A percentile compares a stretch with the other conserved stretches of the same genome.
Evolutionary conservation across 2,888 invertebrate species (phyloP).

Genomic region (Euplexia lucipara): DNA sequence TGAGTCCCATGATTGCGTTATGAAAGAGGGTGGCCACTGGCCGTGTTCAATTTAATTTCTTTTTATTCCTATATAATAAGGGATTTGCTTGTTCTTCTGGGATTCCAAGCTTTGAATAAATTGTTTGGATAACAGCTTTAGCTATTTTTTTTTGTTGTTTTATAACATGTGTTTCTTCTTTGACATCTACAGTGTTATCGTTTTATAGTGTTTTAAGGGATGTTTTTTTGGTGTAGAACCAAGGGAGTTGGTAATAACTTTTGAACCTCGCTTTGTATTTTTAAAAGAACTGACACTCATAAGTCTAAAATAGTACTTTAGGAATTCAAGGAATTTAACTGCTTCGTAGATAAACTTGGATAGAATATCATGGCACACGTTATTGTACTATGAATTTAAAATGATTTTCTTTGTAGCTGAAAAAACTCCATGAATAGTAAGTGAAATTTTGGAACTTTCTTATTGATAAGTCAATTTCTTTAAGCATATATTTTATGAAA

Average conservation of each 20-base stretch:
- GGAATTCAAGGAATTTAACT: no score
- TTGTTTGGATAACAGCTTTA: constrained; percentile 28
- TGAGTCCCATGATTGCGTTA: constrained; percentile 62
- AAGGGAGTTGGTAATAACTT: no score
- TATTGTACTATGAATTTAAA: no score
- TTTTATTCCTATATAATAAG: constrained; percentile 55
- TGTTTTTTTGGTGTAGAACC: no score
- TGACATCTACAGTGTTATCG: not conserved
- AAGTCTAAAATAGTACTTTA: no score
- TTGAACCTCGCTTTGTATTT: no score
- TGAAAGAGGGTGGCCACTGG: constrained; percentile 61
- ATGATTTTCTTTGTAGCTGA: not conserved
- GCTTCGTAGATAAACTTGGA: no score
- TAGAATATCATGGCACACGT: no score
- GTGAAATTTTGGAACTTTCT: no score
- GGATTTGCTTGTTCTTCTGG: constrained; percentile 51
- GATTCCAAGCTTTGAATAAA: constrained; percentile 46
- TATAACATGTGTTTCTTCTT: not conserved
- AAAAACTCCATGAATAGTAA: not conserved
- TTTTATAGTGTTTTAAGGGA: not conserved
- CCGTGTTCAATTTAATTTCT: constrained; percentile 62
- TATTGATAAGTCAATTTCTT: no score
- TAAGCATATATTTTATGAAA: not conserved
- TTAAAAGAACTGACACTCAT: no score
- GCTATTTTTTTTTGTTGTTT: not conserved